Percentiles rank a stretch among this genome's conserved stretches.
Conservation (phyloP, 2,888 invertebrate species). For the Chrysodeixis includens region DNA sequence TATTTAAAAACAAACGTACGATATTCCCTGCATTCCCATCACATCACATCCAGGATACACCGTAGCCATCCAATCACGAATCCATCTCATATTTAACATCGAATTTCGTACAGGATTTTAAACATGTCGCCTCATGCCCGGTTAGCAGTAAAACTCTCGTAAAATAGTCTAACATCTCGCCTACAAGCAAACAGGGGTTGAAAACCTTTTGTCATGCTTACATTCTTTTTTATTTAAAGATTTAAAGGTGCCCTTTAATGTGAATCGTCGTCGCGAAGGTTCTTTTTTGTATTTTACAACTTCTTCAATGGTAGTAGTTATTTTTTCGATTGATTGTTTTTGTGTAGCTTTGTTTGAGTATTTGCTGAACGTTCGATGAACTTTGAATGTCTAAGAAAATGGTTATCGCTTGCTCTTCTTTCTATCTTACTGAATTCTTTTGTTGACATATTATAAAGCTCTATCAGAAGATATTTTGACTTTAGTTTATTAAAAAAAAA, state of each 20-base stretch:
- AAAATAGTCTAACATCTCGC: conserved; percentile 66
- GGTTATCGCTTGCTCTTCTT: too few relatives aligned
- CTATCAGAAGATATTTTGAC: too few relatives aligned
- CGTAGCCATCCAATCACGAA: conserved; percentile 43
- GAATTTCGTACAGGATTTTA: conserved; percentile 61
- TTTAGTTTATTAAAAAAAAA: too few relatives aligned
- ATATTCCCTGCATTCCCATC: background rate
- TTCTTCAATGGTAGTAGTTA: background rate
- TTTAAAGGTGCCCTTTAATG: background rate
- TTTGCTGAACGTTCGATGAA: too few relatives aligned
- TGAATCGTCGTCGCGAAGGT: background rate
- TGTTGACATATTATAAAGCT: too few relatives aligned
- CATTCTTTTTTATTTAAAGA: background rate
- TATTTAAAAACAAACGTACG: background rate
- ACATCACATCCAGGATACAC: background rate
- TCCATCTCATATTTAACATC: conserved; percentile 57
- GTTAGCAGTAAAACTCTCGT: conserved; percentile 75
- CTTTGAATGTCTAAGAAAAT: too few relatives aligned
- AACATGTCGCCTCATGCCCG: conserved; percentile 42
- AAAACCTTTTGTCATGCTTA: conserved; percentile 21
- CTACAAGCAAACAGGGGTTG: conserved; percentile 39
- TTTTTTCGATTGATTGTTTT: too few relatives aligned
- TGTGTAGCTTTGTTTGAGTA: too few relatives aligned
- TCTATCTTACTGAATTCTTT: too few relatives aligned
- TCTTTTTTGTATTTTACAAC: background rate